Evolutionary conservation across 92 coral and sea anemone species (phyloP), one percentile per base, ranked within the genome.

Genomic region (Hydrozoanthus gracilis): DNA sequence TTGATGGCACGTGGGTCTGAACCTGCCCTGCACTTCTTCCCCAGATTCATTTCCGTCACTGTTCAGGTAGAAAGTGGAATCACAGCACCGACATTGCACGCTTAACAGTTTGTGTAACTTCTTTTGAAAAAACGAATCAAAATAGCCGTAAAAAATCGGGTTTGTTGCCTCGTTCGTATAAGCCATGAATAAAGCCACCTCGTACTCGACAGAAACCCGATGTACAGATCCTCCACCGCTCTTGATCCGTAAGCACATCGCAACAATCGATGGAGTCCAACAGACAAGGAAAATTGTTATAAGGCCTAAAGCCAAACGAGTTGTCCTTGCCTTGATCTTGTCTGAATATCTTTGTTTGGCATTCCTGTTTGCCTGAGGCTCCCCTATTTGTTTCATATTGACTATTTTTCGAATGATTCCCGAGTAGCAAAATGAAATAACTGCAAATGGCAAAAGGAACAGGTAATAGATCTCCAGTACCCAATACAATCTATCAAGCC

Each of bases 231-330:
- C 39, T 20, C 70, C 18, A 8, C 70, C 70, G 9, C 4, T 20
- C 27, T 64, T n/a, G n/a, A 64, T 64, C 46, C 96, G 84, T 83
- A 82, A 80, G 52, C 84, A 48, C 51, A 82, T 76, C 87, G 88
- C 3, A 3, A 93, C 94, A 64, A 93, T 86, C 64, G 91, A 88
- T 13, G 96, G 96, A 0, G 88, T 44, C 96, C 96, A 93, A 61
- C 96, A 93, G 65, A 93, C 61, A 9, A 91, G 0, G 72, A 93
- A 93, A 15, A 89, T 66, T 20, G 69, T 84, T 51, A 91, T 67
- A 65, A 93, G 86, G 13, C 90, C 88, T 14, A 89, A 69, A 44
- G 96, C 90, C n/a, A n/a, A 15, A 64, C 18, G 18, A 46, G 83
- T 56, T 5, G 83, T 51, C 15, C 69, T 44, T 5, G 45, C 14